Evolutionary conservation across 2,797 vertebrate genomes (phyloP), one percentile per base, ranked within the genome.

Genomic region (Coregonus suidteri): DNA sequence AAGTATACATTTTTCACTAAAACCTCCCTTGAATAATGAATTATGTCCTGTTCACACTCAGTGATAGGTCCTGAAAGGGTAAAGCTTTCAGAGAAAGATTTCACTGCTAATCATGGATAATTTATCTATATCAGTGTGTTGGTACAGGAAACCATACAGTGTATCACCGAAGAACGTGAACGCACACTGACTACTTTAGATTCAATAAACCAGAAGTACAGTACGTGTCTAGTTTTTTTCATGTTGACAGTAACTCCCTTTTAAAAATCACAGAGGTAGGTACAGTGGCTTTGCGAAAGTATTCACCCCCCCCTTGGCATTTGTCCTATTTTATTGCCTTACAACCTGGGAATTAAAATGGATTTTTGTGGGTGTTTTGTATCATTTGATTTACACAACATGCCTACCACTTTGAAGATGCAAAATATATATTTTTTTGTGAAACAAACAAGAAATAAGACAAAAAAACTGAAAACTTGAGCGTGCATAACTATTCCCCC

Each of bases 11-110:
- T 91, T 93, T 93, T 93, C 89, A 93, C 90, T 54, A 84, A 91
- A 92, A 90, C 91, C 89, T 90, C 88, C 90, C 82, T 79, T 92
- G 91, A 93, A 93, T 93, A 92, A 94, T 92, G 88, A 93, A 94
- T 92, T 89, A 84, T 89, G 91, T 90, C 9, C 2, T 0, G 41
- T 47, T 47, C 41, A 47, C 3, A 25, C 25, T 25, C 25, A 25
- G 25, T 1, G 25, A 25, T 25, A 25, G 25, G 25, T 25, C 25
- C 25, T 25, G 25, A 25, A 91, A 90, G 89, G 89, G 84, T 89
- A 88, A 86, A 79, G 88, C 89, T 92, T 91, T 91, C 89, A 90
- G 83, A 88, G 86, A 89, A 88, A 87, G 81, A 84, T 88, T 88
- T 85, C 20, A 62, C 83, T 91, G 86, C 86, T 89, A 89, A 90